Evolutionary conservation across 2,797 vertebrate species (phyloP).

Genomic region (Sarcophilus harrisii): DNA sequence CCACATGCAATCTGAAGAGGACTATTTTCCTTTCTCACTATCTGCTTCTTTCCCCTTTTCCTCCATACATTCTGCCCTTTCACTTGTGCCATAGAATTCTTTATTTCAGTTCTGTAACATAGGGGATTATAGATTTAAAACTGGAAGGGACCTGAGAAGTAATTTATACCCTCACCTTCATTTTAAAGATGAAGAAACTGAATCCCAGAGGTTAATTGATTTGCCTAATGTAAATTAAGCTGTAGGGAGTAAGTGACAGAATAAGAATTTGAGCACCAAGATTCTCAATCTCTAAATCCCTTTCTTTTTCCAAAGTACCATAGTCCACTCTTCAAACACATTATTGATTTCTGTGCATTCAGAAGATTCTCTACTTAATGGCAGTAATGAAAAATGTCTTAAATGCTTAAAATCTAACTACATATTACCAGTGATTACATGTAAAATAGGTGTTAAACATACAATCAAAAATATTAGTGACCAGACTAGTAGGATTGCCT

Average conservation of each 20-base stretch:
- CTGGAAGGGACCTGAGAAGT: neutral
- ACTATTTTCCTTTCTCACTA: conserved; percentile 24
- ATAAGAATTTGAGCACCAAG: neutral
- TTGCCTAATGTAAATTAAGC: neutral
- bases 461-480: neutral
- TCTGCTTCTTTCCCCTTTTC: conserved; percentile 18
- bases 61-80: conserved; percentile 41
- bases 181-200: neutral
- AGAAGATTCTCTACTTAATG: conserved; percentile 34
- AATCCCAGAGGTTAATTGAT: neutral
- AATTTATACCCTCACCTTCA: neutral
- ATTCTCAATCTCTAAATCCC: neutral
- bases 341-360: conserved; percentile 43
- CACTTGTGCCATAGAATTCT: conserved; percentile 13
- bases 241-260: neutral
- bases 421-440: neutral
- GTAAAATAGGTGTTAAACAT: neutral
- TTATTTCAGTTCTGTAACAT: conserved; percentile 19
- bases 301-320: neutral
- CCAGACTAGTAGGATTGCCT: neutral
- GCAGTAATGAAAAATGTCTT: neutral
- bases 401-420: neutral
- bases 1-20: conserved; percentile 9
- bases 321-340: neutral
- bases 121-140: neutral